Evolutionary conservation across 2,113 vertebrate genomes (phyloP).

Genomic region (Dendrocopos noguchii): DNA sequence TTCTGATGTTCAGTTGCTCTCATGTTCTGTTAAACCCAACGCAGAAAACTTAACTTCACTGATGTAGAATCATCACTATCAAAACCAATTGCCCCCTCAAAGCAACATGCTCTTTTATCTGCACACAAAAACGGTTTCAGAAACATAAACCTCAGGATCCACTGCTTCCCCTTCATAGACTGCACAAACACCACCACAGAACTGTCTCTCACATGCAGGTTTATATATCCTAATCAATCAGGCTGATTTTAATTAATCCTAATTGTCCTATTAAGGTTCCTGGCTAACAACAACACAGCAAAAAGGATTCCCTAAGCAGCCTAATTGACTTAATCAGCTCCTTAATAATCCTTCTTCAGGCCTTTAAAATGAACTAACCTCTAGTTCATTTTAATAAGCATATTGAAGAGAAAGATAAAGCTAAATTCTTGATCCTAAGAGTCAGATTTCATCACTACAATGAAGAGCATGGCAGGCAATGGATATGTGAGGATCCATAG

Average conservation of each 20-base stretch:
- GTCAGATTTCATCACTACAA: not conserved
- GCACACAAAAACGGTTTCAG: not conserved
- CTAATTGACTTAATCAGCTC: slow-evolving; percentile 70
- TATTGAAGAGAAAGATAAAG: slow-evolving; percentile 18
- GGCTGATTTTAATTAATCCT: slow-evolving; percentile 71
- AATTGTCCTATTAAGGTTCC: slow-evolving; percentile 67
- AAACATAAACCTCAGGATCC: not conserved
- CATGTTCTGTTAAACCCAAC: not conserved
- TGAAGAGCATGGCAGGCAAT: not conserved
- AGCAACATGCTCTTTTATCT: not conserved
- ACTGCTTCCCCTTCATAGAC: not conserved
- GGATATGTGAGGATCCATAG: not conserved
- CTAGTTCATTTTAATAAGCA: slow-evolving; percentile 62
- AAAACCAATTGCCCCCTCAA: not conserved
- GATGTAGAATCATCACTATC: not conserved
- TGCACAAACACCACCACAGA: not conserved
- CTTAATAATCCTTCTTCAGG: slow-evolving; percentile 64
- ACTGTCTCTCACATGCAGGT: not conserved
- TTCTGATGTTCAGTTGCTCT: not conserved
- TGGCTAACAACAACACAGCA: slow-evolving; percentile 58
- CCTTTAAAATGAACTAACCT: slow-evolving; percentile 55
- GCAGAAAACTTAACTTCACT: not conserved
- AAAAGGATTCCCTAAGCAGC: slow-evolving; percentile 54
- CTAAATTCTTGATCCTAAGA: not conserved
- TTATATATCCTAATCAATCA: slow-evolving; percentile 66